Evolutionary conservation across 2,797 vertebrate genomes (phyloP), one percentile per base, ranked within the genome.

Genomic region (Loriculus beryllinus): DNA sequence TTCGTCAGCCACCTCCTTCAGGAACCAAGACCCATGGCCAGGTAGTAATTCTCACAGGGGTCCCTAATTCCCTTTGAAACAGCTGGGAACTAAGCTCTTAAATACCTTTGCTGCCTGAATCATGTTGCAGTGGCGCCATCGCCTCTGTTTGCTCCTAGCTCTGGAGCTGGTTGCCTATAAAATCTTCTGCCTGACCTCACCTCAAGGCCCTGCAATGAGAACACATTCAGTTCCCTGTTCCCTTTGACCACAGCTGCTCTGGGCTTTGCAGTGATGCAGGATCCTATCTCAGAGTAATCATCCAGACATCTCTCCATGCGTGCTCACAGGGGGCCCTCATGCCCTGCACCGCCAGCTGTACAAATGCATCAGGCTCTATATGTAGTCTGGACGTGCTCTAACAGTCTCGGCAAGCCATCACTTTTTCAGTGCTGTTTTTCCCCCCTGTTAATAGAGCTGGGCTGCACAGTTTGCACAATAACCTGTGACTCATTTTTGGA

Each of bases 131-230:
- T 20, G 69, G 76, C 0, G 0, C 90, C 89, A 79, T 56, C 62
- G 20, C 18, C 2, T 21, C 86, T 71, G 14, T 68, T 75, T 85
- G 82, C 40, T 86, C 47, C 82, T 72, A 7, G 11, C 48, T 67
- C 76, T 86, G 63, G 51, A 78, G 56, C 60, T 60, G 48, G 60
- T 10, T 86, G 67, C 56, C 70, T 64, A 28, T 74, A 33, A 82
- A 68, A 68, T 19, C 80, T 64, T 70, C 62, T 70, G 37, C 83
- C 92, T 95, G 96, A 90, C 70, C 81, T 95, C 92, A 78, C 25
- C 68, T 37, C 42, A 10, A 82, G 70, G 20, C 35, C 43, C 68
- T 79, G 70, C 68, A 40, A 80, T 33, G 57, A 72, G 65, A 71
- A 59, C 77, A 56, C 15, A 0, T 45, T 85, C 68, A 2, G 3